phyloP scores from a whole-genome alignment of 2,113 vertebrate genomes.

The Myiozetetes cayanensis region DNA sequence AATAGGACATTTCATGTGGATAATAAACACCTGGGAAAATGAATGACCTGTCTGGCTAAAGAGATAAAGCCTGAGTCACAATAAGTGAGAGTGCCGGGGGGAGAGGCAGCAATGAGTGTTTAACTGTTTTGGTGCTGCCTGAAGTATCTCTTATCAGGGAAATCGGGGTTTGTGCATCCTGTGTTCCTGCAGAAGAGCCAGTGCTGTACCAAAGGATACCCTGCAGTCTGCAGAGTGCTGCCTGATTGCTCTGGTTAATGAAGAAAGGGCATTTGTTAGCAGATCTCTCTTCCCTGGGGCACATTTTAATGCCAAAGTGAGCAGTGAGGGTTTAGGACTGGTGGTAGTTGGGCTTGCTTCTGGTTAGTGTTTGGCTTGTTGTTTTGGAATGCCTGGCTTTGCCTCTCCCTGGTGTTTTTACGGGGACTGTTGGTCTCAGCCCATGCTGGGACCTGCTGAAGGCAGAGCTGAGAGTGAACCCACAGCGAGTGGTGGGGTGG shows the following conservation, averaged over 20 bases:
- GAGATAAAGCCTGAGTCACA: slow-evolving; percentile 21
- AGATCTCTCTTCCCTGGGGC: not conserved
- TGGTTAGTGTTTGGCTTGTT: no score
- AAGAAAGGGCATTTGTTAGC: not conserved
- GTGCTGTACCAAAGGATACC: not conserved
- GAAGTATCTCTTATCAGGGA: not conserved
- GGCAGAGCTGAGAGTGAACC: no score
- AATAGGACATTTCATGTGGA: slow-evolving; percentile 37
- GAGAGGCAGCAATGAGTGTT: not conserved
- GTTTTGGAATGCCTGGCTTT: no score
- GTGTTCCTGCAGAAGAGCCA: not conserved
- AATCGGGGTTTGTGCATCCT: not conserved
- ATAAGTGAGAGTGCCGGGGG: not conserved
- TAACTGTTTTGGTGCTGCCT: not conserved
- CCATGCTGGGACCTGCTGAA: no score
- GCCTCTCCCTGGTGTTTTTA: no score
- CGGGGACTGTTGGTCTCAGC: no score
- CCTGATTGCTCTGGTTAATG: not conserved
- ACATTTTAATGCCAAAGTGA: not conserved
- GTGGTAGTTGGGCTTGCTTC: no score
- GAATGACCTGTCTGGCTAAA: slow-evolving; percentile 37
- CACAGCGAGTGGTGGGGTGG: no score
- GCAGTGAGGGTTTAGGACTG: not conserved
- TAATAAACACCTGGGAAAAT: slow-evolving; percentile 57
- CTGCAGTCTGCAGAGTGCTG: not conserved